phyloP scores from a whole-genome alignment of 2,797 vertebrate genomes.

The Enteromius viviparus region DNA sequence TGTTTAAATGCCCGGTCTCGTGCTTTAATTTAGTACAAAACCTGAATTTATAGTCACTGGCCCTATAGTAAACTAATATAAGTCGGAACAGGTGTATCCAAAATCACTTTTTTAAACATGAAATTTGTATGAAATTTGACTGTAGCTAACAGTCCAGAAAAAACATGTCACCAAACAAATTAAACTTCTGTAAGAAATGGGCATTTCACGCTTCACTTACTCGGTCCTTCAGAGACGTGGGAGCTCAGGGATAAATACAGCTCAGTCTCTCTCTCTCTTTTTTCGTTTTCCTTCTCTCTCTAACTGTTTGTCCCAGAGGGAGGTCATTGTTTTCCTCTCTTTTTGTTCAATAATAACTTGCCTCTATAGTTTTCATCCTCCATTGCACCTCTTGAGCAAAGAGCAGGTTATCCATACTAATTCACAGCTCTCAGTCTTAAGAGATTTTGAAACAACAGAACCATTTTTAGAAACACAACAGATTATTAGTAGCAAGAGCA shows the following conservation, averaged over 20 bases:
- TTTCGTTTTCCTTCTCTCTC: slow-evolving; percentile 13
- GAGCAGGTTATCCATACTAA: slow-evolving; percentile 6
- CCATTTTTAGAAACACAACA: background rate
- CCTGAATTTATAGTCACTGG: background rate
- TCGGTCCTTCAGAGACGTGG: slow-evolving; percentile 5
- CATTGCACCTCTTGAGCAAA: slow-evolving; percentile 25
- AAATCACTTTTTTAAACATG: background rate
- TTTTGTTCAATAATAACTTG: slow-evolving; percentile 18
- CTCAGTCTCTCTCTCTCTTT: background rate
- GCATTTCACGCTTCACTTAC: slow-evolving; percentile 35
- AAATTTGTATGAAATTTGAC: background rate
- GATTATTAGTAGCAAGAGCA: background rate
- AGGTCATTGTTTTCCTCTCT: slow-evolving; percentile 23
- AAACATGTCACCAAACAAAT: background rate
- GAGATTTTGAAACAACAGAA: background rate
- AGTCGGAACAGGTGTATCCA: background rate
- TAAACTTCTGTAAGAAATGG: slow-evolving; percentile 9
- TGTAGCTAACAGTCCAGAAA: slow-evolving; percentile 2
- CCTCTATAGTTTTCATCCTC: slow-evolving; percentile 35
- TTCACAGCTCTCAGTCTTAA: slow-evolving; percentile 11
- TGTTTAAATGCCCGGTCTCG: background rate
- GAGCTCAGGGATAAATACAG: slow-evolving; percentile 38
- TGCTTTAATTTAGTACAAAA: background rate
- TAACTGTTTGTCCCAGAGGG: background rate
- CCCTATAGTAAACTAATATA: background rate